A percentile compares a stretch with the other conserved stretches of the same genome.
These are phyloP conservation scores for Meloidogyne chitwoodi DNA, from an alignment of 1,140 invertebrate genomes.

Conservation along the genomic window DNA sequence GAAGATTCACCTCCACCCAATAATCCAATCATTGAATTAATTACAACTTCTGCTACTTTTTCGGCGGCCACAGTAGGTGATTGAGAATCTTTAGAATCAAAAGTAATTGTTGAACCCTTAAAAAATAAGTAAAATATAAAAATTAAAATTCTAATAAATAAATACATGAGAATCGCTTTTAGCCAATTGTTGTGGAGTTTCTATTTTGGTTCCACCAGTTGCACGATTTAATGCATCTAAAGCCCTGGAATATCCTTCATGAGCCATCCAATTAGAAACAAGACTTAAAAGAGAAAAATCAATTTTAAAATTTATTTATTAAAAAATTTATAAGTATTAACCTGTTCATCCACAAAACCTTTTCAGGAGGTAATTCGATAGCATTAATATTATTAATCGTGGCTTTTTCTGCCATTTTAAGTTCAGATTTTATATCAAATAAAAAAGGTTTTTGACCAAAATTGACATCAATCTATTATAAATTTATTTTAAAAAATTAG, in stretches of 20 bases:
- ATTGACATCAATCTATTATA: slow-evolving; percentile 76
- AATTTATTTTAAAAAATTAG: neutral
- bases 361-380: slow-evolving; percentile 39
- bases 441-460: slow-evolving; percentile 95
- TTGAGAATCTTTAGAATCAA: slow-evolving; percentile 19
- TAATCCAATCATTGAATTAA: slow-evolving; percentile 19
- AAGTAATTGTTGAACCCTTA: neutral
- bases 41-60: slow-evolving; percentile 3
- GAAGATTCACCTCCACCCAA: neutral
- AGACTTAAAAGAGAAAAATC: neutral
- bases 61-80: slow-evolving; percentile 3
- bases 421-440: slow-evolving; percentile 95
- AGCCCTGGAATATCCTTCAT: slow-evolving; percentile 37
- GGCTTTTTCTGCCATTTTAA: slow-evolving; percentile 62
- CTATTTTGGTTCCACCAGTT: slow-evolving; percentile 6
- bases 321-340: too few species aligned
- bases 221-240: slow-evolving; percentile 33
- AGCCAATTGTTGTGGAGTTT: neutral
- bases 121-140: neutral
- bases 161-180: slow-evolving; percentile 10
- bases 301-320: neutral
- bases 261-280: slow-evolving; percentile 34
- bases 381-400: slow-evolving; percentile 21
- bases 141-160: neutral
- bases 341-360: slow-evolving; percentile 48